Evolutionary conservation across 2,797 vertebrate genomes (phyloP).

Genomic region (Galaxias olidus): DNA sequence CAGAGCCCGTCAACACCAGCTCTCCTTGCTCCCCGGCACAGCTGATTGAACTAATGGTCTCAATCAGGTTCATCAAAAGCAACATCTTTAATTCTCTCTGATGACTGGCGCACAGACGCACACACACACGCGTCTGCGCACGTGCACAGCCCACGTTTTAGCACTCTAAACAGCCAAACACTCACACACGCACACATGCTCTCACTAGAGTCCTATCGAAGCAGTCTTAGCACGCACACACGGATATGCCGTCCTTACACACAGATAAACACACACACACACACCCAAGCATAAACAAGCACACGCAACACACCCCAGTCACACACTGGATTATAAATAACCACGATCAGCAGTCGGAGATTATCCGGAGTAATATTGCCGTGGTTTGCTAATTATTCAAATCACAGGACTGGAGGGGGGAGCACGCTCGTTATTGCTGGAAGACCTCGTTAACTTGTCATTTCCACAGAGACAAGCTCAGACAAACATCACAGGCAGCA

Average conservation of each 20-base stretch:
- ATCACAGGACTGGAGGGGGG: neutral
- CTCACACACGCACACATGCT: neutral
- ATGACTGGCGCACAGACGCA: slow-evolving; percentile 15
- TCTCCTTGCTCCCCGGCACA: too few species aligned
- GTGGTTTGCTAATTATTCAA: neutral
- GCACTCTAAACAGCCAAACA: neutral
- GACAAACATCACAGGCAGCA: neutral
- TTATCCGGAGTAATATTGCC: neutral
- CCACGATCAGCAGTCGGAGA: neutral
- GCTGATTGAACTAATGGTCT: slow-evolving; percentile 15
- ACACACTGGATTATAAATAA: too few species aligned
- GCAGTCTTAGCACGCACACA: too few species aligned
- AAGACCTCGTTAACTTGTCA: neutral
- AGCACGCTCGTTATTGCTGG: neutral
- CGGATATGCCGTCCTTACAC: too few species aligned
- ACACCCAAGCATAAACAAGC: too few species aligned
- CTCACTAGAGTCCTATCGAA: too few species aligned
- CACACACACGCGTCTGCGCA: neutral
- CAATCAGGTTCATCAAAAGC: slow-evolving; percentile 26
- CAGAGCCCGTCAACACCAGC: too few species aligned
- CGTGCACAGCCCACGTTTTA: neutral
- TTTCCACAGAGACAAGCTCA: neutral
- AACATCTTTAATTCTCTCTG: slow-evolving; percentile 20
- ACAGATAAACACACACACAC: neutral
- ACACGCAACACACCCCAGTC: too few species aligned